Base-by-base conservation (phyloP, 2,113 vertebrate genomes). In the Thryonomys swinderianus region DNA sequence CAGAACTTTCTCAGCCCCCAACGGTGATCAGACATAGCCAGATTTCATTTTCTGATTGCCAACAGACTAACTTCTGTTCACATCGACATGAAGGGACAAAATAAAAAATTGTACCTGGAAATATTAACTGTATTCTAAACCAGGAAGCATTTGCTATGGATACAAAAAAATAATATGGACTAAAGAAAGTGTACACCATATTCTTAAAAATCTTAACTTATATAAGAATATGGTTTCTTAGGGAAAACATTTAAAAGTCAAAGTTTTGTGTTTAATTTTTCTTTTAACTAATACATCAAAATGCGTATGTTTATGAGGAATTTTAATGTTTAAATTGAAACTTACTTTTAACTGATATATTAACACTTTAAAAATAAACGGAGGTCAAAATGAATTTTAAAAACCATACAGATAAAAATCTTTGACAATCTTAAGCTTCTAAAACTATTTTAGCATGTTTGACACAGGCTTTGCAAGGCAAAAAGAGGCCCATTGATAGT, bases 41-140 rank as follows among this genome's bases (percentile, higher is more conserved):
- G 17, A 82, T 32, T 62, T 42, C 45, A 45, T 89, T 71, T 88
- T 79, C 57, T 55, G 17, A 82, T 82, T 37, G 0, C 59, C 57
- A 71, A 27, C 3, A 55, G 14, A 81, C 37, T 84, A 37, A 85
- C 7, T 37, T 74, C 40, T 34, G 7, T 64, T 92, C 73, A 51
- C 61, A 55, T 53, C 8, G 7, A n/a, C 83, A 81, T 80, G 66
- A 95, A 95, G 48, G 12, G 14, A 55, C 2, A 2, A 88, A 78
- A n/a, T 78, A 32, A 12, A 78, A 76, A 20, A 16, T 80, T 9
- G n/a, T 57, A 82, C 7, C 67, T 85, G 80, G 85, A 12, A 95
- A 61, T 92, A 95, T 93, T 30, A 1, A 90, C 67, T 95, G 21
- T 76, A 90, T 59, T 89, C 5, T 40, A 94, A 94, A 89, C 42